Conservation (phyloP, 1,140 invertebrate genomes). For the Micrasema minimum region DNA sequence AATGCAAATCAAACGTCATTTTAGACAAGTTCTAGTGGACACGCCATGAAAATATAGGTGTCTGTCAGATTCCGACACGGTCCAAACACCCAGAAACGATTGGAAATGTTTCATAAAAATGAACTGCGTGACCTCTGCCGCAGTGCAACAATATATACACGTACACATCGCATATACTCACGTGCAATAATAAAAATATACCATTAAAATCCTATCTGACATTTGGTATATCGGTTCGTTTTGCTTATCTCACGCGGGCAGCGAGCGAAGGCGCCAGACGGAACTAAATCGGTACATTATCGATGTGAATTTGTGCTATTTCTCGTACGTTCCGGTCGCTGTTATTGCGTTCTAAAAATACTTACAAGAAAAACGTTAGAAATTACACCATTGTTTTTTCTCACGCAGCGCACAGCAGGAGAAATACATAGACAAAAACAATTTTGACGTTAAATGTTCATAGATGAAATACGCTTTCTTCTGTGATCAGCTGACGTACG, state of each 20-base stretch:
- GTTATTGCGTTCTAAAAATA: constrained; percentile 66
- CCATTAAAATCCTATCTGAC: constrained; percentile 58
- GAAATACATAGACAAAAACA: constrained; percentile 40
- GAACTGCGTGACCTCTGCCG: constrained; percentile 39
- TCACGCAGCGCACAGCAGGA: constrained; percentile 38
- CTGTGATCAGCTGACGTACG: constrained; percentile 19
- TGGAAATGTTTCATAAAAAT: constrained; percentile 23
- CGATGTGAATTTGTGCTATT: constrained; percentile 56
- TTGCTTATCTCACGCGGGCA: constrained; percentile 56
- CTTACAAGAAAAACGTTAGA: constrained; percentile 68
- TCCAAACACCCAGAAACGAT: neutral
- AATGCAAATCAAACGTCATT: constrained; percentile 14
- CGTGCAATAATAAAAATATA: constrained; percentile 65
- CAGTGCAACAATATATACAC: constrained; percentile 57
- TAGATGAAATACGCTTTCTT: constrained; percentile 4
- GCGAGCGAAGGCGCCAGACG: constrained; percentile 17
- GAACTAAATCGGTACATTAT: constrained; percentile 54
- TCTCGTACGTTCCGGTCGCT: constrained; percentile 59
- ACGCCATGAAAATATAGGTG: constrained; percentile 10
- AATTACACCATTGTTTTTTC: constrained; percentile 69
- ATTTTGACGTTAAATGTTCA: constrained; percentile 38
- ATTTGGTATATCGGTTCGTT: constrained; percentile 54
- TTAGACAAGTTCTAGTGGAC: constrained; percentile 16
- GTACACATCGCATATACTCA: constrained; percentile 65
- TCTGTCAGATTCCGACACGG: constrained; percentile 25